Percentiles rank a stretch among this genome's conserved stretches.
Conservation (phyloP, 2,888 invertebrate species). For the Andrena hattorfiana region DNA sequence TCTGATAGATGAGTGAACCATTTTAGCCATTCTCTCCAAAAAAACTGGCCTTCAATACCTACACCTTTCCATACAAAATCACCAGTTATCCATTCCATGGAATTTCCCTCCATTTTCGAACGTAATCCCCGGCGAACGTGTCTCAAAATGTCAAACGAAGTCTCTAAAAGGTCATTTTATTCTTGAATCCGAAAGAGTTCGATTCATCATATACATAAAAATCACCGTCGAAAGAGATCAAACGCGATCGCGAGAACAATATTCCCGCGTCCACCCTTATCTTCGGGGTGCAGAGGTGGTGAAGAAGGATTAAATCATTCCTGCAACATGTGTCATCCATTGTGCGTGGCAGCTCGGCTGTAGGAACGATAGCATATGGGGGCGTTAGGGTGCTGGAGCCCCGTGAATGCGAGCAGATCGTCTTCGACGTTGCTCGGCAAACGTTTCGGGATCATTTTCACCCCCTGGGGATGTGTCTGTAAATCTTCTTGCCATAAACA, state of each 20-base stretch:
- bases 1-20: too few species aligned
- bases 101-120: neutral
- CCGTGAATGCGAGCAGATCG: conserved; percentile 55
- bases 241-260: conserved; percentile 9
- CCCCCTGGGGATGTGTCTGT: conserved; percentile 64
- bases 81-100: neutral
- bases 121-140: neutral
- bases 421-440: conserved; percentile 67
- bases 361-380: conserved; percentile 28
- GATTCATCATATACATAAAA: neutral
- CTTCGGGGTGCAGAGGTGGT: conserved; percentile 8
- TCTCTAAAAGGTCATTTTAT: neutral
- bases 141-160: neutral
- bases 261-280: conserved; percentile 22
- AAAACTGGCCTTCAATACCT: neutral
- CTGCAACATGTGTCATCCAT: conserved; percentile 48
- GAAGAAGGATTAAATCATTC: conserved; percentile 48
- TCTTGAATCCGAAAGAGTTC: neutral
- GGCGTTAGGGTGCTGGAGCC: conserved; percentile 11
- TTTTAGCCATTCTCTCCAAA: too few species aligned
- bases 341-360: conserved; percentile 25
- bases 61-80: neutral
- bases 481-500: conserved; percentile 69
- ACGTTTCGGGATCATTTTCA: conserved; percentile 71
- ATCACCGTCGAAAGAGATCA: conserved; percentile 7